A percentile compares a stretch with the other conserved stretches of the same genome.
phyloP scores from a whole-genome alignment of 2,797 vertebrate species.

The Natrix natrix region DNA sequence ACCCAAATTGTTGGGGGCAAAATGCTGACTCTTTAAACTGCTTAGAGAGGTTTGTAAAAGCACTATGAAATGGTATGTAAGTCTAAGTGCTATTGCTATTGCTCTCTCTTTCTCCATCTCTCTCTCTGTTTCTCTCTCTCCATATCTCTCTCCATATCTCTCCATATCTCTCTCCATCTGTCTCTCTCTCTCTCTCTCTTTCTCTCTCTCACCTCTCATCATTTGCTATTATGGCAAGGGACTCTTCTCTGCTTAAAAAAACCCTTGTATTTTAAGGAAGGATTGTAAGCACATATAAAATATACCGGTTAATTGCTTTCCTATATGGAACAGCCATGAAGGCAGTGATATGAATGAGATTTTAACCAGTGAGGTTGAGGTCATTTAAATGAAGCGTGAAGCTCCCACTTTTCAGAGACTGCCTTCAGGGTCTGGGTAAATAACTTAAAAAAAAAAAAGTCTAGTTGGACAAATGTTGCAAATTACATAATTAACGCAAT shows the following conservation, averaged over 20 bases:
- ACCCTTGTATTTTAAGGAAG: background rate
- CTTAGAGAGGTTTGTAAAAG: no score
- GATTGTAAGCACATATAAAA: background rate
- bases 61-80: no score
- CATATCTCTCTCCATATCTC: no score
- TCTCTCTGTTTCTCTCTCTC: no score
- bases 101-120: no score
- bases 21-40: no score
- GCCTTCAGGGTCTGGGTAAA: background rate
- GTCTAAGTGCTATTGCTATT: no score
- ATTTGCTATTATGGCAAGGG: background rate
- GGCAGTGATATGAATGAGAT: background rate
- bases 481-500: background rate
- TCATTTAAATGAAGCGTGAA: background rate
- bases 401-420: background rate
- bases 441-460: background rate
- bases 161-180: background rate
- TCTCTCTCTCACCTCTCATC: background rate
- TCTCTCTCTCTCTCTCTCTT: no score
- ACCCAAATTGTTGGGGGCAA: no score
- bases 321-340: background rate
- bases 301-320: background rate
- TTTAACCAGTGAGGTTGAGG: background rate
- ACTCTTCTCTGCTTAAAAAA: background rate
- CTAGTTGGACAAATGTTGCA: background rate